Evolutionary conservation across 2,797 vertebrate genomes (phyloP), one percentile per base, ranked within the genome.

Genomic region (Mycteria americana): DNA sequence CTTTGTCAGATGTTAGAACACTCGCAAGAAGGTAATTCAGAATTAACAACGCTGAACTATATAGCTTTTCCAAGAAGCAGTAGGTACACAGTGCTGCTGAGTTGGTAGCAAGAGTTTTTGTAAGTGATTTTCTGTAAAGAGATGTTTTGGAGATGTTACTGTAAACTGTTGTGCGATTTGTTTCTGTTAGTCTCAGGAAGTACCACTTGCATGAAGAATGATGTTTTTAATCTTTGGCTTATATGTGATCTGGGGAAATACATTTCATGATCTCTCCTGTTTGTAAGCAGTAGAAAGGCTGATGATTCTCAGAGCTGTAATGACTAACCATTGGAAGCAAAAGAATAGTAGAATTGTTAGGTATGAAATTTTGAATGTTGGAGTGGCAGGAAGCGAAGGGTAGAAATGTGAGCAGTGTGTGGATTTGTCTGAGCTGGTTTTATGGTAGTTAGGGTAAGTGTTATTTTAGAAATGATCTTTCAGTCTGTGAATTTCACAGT

Each of bases 401-500:
- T 28, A 74, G 92, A 92, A 93, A 87, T 77, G 68, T 56, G 80
- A 94, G 87, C 46, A 18, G 57, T 30, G 59, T 78, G 56, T 35
- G 68, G 72, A 67, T 78, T 97, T 3, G 2, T 73, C 73, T 78
- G 67, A 76, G 79, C 85, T 88, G 87, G 21, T 59, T 93, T 90
- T 91, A 57, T 77, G 77, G 64, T 73, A 51, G 56, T 41, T 92
- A 65, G 92, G 30, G 22, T 72, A 57, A 89, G 35, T 43, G 79
- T 85, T 82, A 54, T 53, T 83, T 83, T 83, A 75, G 91, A 84
- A 93, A 80, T 91, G 79, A 90, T 75, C 81, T 93, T 90, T 68
- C 78, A 74, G 93, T 79, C 75, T 94, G 65, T 90, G 86, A 81
- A 89, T 95, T 89, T 76, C 60, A 30, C 24, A 50, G 23, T 46